These are phyloP conservation scores for Naso thynnoides DNA, from an alignment of 2,797 vertebrate genomes.

Conservation along the genomic window DNA sequence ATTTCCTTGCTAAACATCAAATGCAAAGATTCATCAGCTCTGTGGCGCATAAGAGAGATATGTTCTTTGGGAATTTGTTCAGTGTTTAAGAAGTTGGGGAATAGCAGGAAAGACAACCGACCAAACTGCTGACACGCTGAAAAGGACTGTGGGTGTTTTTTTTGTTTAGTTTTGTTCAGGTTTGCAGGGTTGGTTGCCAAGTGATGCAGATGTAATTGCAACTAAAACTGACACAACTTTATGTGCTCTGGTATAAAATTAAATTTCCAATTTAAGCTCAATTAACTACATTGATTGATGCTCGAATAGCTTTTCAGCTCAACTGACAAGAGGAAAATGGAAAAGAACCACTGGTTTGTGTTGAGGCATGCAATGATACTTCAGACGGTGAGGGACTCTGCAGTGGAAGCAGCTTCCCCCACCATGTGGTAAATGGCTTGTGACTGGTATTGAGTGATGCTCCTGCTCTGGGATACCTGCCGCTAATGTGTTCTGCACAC, in stretches of 20 bases:
- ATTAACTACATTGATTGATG: constrained; percentile 75
- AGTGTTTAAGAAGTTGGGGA: constrained; percentile 61
- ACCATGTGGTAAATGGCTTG: constrained; percentile 80
- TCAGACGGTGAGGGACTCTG: constrained; percentile 55
- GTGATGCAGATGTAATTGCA: constrained; percentile 75
- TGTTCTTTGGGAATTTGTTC: constrained; percentile 60
- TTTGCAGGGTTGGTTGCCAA: constrained; percentile 65
- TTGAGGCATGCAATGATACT: constrained; percentile 44
- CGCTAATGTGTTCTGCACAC: constrained; percentile 75
- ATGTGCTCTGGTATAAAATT: constrained; percentile 74
- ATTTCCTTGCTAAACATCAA: constrained; percentile 33
- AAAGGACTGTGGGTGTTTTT: constrained; percentile 52
- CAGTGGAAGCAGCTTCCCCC: constrained; percentile 66
- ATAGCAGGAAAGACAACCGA: constrained; percentile 53
- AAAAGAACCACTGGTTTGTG: constrained; percentile 49
- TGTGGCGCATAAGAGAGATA: constrained; percentile 43
- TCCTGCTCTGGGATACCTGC: constrained; percentile 69
- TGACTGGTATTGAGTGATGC: constrained; percentile 81
- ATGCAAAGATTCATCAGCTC: constrained; percentile 42
- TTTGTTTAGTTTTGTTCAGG: constrained; percentile 42
- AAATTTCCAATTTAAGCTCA: constrained; percentile 69
- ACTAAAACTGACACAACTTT: constrained; percentile 78
- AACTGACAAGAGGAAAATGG: constrained; percentile 62
- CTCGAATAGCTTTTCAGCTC: constrained; percentile 56
- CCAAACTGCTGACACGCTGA: constrained; percentile 64